A percentile compares a stretch with the other conserved stretches of the same genome.
Evolutionary conservation across 1,140 invertebrate genomes (phyloP).

Genomic region (Trichomalopsis sarcophagae): DNA sequence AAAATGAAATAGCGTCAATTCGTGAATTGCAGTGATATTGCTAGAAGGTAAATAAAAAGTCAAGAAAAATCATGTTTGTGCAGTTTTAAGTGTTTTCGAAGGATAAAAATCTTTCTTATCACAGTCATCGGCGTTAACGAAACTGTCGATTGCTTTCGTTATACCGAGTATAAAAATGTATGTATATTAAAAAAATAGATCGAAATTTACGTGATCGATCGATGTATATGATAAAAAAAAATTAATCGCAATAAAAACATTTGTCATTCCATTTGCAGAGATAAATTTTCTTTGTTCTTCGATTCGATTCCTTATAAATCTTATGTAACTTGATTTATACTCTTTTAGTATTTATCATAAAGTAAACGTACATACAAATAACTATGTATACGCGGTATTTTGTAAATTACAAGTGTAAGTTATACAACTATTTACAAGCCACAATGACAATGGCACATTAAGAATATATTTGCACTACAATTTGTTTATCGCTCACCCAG

Average conservation of each 20-base stretch:
- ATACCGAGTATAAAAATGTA: constrained; percentile 52
- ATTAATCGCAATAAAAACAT: constrained; percentile 40
- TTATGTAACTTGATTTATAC: constrained; percentile 45
- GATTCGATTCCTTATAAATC: constrained; percentile 39
- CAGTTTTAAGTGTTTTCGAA: constrained; percentile 60
- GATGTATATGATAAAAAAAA: constrained; percentile 32
- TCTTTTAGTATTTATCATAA: constrained; percentile 27
- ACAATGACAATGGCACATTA: constrained; percentile 72
- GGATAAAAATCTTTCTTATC: constrained; percentile 67
- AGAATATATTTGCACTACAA: constrained; percentile 71
- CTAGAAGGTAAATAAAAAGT: constrained; percentile 52
- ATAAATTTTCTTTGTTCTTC: constrained; percentile 44
- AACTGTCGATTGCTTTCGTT: constrained; percentile 55
- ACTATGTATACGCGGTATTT: constrained; percentile 54
- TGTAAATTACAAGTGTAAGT: constrained; percentile 58
- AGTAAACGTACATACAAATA: constrained; percentile 54
- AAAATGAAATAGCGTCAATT: neutral
- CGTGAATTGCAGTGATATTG: constrained; percentile 3
- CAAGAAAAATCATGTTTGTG: constrained; percentile 49
- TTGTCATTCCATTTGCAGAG: constrained; percentile 47
- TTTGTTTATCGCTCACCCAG: constrained; percentile 54
- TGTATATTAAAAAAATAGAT: constrained; percentile 43
- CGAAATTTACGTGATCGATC: constrained; percentile 42
- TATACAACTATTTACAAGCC: constrained; percentile 73
- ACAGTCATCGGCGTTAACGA: constrained; percentile 68